Conservation (phyloP, 2,888 invertebrate genomes). For the Heliconius ismenius region DNA sequence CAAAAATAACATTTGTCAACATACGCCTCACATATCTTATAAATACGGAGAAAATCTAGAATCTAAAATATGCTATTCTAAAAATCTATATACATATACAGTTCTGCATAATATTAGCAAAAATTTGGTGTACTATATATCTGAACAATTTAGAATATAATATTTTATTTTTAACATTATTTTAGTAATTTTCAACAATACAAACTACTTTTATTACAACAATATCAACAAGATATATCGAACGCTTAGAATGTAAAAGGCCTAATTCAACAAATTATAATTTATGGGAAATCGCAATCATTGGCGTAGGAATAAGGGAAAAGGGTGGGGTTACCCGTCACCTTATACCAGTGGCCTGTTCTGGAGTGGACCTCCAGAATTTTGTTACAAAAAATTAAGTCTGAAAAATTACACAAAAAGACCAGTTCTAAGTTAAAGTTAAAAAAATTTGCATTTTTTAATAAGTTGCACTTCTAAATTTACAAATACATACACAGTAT, state of each 20-base stretch:
- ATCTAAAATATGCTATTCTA: slow-evolving; percentile 1
- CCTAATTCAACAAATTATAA: not conserved
- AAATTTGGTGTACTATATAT: slow-evolving; percentile 17
- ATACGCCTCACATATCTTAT: not conserved
- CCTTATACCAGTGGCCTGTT: too few species aligned
- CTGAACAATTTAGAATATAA: slow-evolving; percentile 20
- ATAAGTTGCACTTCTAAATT: not conserved
- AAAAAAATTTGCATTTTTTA: too few species aligned
- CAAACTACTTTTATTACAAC: slow-evolving; percentile 2
- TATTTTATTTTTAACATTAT: slow-evolving; percentile 5
- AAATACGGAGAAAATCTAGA: slow-evolving; percentile 2
- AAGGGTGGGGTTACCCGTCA: too few species aligned
- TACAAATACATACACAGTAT: not conserved
- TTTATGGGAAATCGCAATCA: not conserved
- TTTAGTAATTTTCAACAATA: slow-evolving; percentile 22
- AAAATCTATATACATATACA: slow-evolving; percentile 9
- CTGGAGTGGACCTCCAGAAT: too few species aligned
- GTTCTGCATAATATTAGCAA: slow-evolving; percentile 3
- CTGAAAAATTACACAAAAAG: too few species aligned
- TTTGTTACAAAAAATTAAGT: too few species aligned
- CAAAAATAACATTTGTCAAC: not conserved
- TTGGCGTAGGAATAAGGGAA: too few species aligned
- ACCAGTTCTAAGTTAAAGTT: too few species aligned
- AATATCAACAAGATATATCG: slow-evolving; percentile 22
- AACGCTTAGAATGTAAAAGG: not conserved